Percentiles rank a stretch among this genome's conserved stretches.
Conservation (phyloP, 1,140 invertebrate genomes). For the Anthonomus grandis region DNA sequence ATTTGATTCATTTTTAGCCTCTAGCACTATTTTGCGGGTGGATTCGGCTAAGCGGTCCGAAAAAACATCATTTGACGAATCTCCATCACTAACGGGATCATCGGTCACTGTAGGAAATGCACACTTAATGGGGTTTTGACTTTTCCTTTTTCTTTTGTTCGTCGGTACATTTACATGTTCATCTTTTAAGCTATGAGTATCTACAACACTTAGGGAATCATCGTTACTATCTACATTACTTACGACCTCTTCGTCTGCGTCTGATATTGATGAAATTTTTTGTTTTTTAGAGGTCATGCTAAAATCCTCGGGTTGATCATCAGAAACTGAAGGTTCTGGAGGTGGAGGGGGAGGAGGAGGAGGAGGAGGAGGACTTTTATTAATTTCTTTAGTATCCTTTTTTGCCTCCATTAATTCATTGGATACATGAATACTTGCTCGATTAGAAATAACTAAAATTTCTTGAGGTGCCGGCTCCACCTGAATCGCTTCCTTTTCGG, state of each 20-base stretch:
- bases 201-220: conserved; percentile 61
- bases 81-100: conserved; percentile 55
- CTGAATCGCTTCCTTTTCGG: not conserved
- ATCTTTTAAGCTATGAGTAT: conserved; percentile 55
- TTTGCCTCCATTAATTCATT: not conserved
- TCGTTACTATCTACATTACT: conserved; percentile 73
- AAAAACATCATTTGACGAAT: conserved; percentile 61
- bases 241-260: conserved; percentile 62
- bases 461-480: not conserved
- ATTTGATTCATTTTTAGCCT: conserved; percentile 25
- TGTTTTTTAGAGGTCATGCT: conserved; percentile 61
- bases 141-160: conserved; percentile 82
- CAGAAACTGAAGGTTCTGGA: not conserved
- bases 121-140: conserved; percentile 84
- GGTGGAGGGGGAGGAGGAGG: not conserved
- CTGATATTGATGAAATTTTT: conserved; percentile 58
- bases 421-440: too few species aligned
- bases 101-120: conserved; percentile 58
- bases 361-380: not conserved
- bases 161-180: conserved; percentile 50
- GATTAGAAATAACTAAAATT: too few species aligned
- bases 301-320: conserved; percentile 61
- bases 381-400: not conserved
- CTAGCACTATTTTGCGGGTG: conserved; percentile 18
- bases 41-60: conserved; percentile 37